Percentiles rank a stretch among this genome's conserved stretches.
Evolutionary conservation across 1,140 invertebrate species (phyloP).

Genomic region (Apis cerana): DNA sequence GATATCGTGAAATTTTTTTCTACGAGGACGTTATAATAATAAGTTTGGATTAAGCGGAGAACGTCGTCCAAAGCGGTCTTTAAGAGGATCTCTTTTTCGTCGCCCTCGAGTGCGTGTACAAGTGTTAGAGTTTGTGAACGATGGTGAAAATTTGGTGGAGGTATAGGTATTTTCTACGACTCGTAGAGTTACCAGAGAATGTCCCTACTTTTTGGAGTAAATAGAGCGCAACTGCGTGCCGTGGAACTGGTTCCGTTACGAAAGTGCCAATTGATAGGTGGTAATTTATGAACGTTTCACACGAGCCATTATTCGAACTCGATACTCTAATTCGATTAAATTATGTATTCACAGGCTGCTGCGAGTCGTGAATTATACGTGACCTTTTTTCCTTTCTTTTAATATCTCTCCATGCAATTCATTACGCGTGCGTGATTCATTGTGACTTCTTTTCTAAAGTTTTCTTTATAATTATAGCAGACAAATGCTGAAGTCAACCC

Average conservation of each 20-base stretch:
- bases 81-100: neutral
- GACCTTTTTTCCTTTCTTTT: no score
- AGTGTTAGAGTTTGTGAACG: neutral
- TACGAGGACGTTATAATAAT: slow-evolving; percentile 3
- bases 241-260: neutral
- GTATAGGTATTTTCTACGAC: no score
- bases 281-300: neutral
- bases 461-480: no score
- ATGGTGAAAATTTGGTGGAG: neutral
- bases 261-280: neutral
- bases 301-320: neutral
- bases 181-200: neutral
- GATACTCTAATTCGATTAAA: neutral
- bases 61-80: neutral
- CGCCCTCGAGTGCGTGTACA: no score
- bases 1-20: neutral
- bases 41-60: slow-evolving; percentile 7
- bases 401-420: no score
- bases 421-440: no score
- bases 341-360: no score
- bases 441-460: no score
- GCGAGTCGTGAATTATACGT: no score
- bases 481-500: no score
- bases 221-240: neutral
- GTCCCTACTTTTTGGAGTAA: neutral